Evolutionary conservation across 2,888 invertebrate species (phyloP), one percentile per base, ranked within the genome.

Genomic region (Acleris emargana): DNA sequence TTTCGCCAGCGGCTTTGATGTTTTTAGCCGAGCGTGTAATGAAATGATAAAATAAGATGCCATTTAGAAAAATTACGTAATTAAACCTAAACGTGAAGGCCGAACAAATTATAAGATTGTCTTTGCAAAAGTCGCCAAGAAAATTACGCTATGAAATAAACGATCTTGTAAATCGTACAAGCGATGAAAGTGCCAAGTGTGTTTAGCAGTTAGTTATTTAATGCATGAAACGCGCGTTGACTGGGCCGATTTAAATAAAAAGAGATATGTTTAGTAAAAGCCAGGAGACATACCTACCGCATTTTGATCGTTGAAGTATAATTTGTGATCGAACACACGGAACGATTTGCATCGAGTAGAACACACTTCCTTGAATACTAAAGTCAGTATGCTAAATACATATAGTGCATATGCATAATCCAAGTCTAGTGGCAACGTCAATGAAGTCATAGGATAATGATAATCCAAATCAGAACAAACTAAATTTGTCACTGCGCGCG

Each of bases 301-400:
- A 69, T 68, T 67, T 70, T 66, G 71, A 68, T 72, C 72, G 66
- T 77, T 69, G 13, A 76, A 77, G 38, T 47, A 58, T 47, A 47
- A 57, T 61, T 60, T 55, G 55, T 58, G 53, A 67, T 22, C 52
- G 66, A 68, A 68, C 69, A 71, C 69, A 67, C 69, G 38, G 38
- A 38, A 38, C 38, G 38, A 38, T 38, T 38, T 4, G 38, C 13
- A 38, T 13, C 3, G 13, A 38, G 53, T 4, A 22, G 6, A 45
- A 45, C 45, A 0, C 43, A 45, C 5, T n/a, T 45, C 17, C 16
- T 45, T 13, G 38, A 38, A 45, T 45, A 45, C 6, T 6, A 38
- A 32, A 38, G 38, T 38, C 38, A 3, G 38, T 38, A 38, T 4
- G 38, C 38, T 13, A 38, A 38, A 38, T 13, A 38, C 13, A 38